Evolutionary conservation across 2,113 vertebrate species (phyloP), one percentile per base, ranked within the genome.

Genomic region (Pipa parva): DNA sequence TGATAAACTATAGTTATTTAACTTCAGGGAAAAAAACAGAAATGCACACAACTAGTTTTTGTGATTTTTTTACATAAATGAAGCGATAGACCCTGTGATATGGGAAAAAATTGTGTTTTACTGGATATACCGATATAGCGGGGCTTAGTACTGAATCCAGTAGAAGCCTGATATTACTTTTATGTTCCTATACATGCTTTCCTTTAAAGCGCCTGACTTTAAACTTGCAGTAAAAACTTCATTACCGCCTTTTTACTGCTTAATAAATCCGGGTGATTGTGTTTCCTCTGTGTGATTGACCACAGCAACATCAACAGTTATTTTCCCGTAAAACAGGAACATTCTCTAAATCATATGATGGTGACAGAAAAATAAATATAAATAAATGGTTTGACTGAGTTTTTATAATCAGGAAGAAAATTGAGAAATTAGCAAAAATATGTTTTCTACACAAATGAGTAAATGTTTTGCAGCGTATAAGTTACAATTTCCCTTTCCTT

Each of bases 201-300:
- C 20, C 20, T 15, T 2, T 28, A 48, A 33, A 21, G 37, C 24
- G 25, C 15, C 20, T 2, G 39, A 7, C 63, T 58, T 67, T 67
- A 33, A 67, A 48, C 24, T 31, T 33, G 63, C 17, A n/a, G 33
- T 67, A 66, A 67, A 64, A 66, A 46, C 28, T n/a, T 58, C 27
- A 58, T 8, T 17, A n/a, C 12, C 2, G 20, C 4, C 18, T 36
- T 46, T 28, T 33, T 58, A 36, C 29, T 18, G 42, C 37, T 18
- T n/a, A 58, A 49, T 58, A 25, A 58, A 36, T 36, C n/a, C 7
- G 11, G n/a, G 24, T 10, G 5, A 15, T 17, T 11, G 54, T 0
- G 39, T 56, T 66, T 48, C 15, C 22, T 18, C 11, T 29, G 11
- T 46, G 42, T 31, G 13, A 9, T 18, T 49, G n/a, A 4, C 13